A percentile compares a stretch with the other conserved stretches of the same genome.
phyloP scores from a whole-genome alignment of 2,113 vertebrate genomes.

The Charina bottae region DNA sequence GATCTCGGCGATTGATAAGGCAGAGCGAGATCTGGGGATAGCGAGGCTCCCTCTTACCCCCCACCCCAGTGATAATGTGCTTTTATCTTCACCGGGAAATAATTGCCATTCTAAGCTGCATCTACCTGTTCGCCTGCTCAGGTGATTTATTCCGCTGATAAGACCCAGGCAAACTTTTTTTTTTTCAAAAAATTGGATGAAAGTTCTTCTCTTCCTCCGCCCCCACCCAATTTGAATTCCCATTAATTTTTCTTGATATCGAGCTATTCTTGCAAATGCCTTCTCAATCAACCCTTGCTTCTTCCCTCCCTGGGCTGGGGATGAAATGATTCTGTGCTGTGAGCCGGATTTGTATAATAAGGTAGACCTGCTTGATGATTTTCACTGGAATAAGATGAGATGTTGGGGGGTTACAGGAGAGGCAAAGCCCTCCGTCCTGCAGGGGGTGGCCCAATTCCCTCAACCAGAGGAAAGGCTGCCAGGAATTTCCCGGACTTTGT shows the following conservation, averaged over 20 bases:
- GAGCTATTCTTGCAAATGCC: background rate
- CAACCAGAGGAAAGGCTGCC: background rate
- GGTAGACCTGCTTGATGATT: background rate
- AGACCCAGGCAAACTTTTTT: conserved; percentile 67
- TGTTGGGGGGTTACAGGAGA: background rate
- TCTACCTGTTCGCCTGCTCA: conserved; percentile 76
- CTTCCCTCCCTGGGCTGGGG: background rate
- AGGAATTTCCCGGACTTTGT: background rate
- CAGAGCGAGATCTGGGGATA: conserved; percentile 68
- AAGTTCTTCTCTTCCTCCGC: conserved; percentile 9
- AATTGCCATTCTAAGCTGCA: conserved; percentile 76
- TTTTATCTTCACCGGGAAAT: conserved; percentile 75
- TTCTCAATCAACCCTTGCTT: background rate
- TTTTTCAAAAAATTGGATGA: conserved; percentile 37
- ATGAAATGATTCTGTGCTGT: background rate
- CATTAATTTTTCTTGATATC: background rate
- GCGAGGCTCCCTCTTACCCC: conserved; percentile 42
- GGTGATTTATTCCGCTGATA: conserved; percentile 71
- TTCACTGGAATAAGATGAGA: background rate
- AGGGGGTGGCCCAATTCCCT: background rate
- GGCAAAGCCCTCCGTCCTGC: background rate
- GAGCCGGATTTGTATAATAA: background rate
- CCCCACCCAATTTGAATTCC: background rate
- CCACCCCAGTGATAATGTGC: conserved; percentile 68
- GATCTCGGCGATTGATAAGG: conserved; percentile 68